Evolutionary conservation across 2,113 vertebrate genomes (phyloP).

Genomic region (Anoplopoma fimbria): DNA sequence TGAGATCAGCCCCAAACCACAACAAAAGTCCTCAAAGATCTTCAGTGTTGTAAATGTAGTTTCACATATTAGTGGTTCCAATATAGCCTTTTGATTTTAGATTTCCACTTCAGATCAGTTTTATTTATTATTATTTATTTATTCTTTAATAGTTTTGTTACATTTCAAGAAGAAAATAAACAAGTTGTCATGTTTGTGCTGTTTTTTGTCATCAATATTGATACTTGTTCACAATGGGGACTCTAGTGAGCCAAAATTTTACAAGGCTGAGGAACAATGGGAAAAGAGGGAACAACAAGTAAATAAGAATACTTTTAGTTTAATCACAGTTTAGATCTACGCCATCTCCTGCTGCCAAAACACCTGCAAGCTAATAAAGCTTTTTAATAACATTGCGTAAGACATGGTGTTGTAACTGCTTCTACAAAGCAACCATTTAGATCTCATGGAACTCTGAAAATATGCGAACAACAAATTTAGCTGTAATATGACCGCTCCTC

Average conservation of each 20-base stretch:
- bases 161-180: neutral
- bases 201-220: neutral
- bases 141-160: neutral
- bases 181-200: neutral
- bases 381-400: neutral
- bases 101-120: neutral
- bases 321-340: neutral
- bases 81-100: neutral
- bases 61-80: neutral
- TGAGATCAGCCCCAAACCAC: neutral
- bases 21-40: neutral
- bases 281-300: slow-evolving; percentile 1
- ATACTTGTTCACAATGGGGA: neutral
- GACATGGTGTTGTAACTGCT: neutral
- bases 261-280: neutral
- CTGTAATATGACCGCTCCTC: neutral
- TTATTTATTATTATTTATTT: neutral
- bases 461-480: neutral
- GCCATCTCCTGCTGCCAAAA: neutral
- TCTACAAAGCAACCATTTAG: neutral
- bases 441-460: neutral
- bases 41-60: neutral
- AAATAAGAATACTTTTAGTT: neutral
- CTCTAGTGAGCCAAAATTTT: neutral
- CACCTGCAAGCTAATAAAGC: neutral